Base-by-base conservation (phyloP, 2,888 invertebrate genomes). In the Punctoribates punctum region DNA sequence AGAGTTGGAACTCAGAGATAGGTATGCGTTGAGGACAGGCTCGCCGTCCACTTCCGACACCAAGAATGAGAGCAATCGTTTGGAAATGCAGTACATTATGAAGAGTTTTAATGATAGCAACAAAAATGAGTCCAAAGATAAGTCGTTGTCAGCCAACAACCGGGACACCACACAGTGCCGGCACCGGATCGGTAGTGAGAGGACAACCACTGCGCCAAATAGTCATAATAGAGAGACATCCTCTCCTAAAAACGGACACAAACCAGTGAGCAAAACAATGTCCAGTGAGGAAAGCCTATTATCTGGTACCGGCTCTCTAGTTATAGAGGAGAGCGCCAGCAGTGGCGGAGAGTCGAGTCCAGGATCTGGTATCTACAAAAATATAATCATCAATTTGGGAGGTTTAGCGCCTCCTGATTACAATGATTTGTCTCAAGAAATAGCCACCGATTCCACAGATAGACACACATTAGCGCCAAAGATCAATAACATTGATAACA, bases 351-450 rank as follows among this genome's bases (percentile, higher is more conserved):
- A 79, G 46, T 78, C 78, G 6, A 79, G 78, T 42, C 76, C 79
- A 2, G 78, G 78, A 2, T 78, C 79, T 34, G 80, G 80, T 9
- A 78, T 80, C 15, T 80, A 80, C 48, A 80, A 80, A 51, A 80
- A 80, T 42, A 80, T 80, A 20, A 80, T 80, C 57, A 80, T 80
- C 17, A 80, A 78, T 77, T 73, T 80, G 9, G 79, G 80, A 13
- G 78, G 78, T 5, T 73, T 75, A 34, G 29, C 75, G 20, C 25
- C 20, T 1, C 11, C 51, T 46, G 57, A 76, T 20, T 34, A 38
- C 11, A 42, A 42, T 23, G 42, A 34, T 46, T 46, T 42, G 38
- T 23, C 70, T 4, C 23, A 38, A 17, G 42, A 70, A 27, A 3
- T 70, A 13, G 4, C 70, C 17, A 5, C 65, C 34, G 27, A 27